Base-by-base conservation (phyloP, 2,888 invertebrate genomes). In the Chrysotoxum bicinctum region DNA sequence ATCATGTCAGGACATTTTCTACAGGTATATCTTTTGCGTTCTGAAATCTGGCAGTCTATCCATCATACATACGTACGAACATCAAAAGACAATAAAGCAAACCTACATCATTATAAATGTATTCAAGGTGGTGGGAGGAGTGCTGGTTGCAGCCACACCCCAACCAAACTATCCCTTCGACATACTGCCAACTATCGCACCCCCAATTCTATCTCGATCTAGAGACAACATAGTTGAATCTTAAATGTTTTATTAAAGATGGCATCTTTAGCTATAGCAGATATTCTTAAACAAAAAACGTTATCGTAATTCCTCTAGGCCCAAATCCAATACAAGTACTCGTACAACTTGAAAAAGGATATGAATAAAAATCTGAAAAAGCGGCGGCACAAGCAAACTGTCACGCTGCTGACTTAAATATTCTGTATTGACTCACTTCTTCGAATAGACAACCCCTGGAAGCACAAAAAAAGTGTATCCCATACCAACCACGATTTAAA, bases 51-150 rank as follows among this genome's bases (percentile, higher is more conserved):
- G 14, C 14, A 37, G n/a, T n/a, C n/a, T n/a, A n/a, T n/a, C n/a
- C n/a, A n/a, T n/a, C n/a, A 45, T n/a, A 62, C 21, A 37, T 9
- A 70, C 23, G 58, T 16, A 62, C 12, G 35, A 35, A 60, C 8
- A 37, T 3, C 8, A 26, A 23, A 52, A 10, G 26, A 43, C 66
- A 52, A 37, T 19, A 69, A 62, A 37, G 43, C 74, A 74, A 74
- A 74, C 52, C 74, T 78, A 70, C 78, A 78, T 70, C 78, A 83
- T 78, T 83, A 83, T 64, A 70, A 69, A 83, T 83, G 78, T 64
- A 81, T 75, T 30, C 14, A 52, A 56, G 54, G 37, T 70, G n/a
- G 1, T 0, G 19, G 40, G 35, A 14, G 4, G 26, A 4, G 19
- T n/a, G 40, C 9, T 10, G 1, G 3, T 9, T 12, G 0, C 6